Base-by-base conservation (phyloP, 2,888 invertebrate genomes). In the Arge pagana region DNA sequence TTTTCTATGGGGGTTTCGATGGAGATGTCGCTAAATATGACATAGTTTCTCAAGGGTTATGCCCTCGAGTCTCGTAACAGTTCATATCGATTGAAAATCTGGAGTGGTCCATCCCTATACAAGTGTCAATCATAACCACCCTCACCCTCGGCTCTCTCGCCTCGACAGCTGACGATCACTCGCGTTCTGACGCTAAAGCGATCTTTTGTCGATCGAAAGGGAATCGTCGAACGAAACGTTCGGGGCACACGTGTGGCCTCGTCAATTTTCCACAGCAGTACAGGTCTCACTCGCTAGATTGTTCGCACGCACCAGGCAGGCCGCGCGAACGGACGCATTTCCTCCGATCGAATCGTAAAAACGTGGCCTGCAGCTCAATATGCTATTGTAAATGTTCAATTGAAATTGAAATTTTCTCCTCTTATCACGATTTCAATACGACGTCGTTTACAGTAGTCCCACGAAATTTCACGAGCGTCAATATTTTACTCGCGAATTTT, bases 81-180 rank as follows among this genome's bases (percentile, higher is more conserved):
- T 33, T 42, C 31, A 13, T 35, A 45, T 35, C 45, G 45, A 33
- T 8, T 16, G 26, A 18, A 50, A 50, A 49, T 45, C 45, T 33
- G 33, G 33, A 45, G 45, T 45, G 45, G 45, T 45, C 45, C 45
- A 45, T 61, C 66, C 65, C 67, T 60, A 68, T 72, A 69, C 72
- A 72, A 65, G 63, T 71, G 72, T 72, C 72, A 72, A 70, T 72
- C 72, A 72, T 63, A 56, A 60, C 52, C 54, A 55, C 61, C 63
- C 66, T 62, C 57, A 54, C n/a, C 31, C 59, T 57, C 59, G 23
- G 13, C 8, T 40, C 30, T 13, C 33, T 23, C 19, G 35, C 33
- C 56, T 51, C 60, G 66, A 71, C 70, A 71, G 71, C 71, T 69
- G 70, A 71, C 72, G n/a, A n/a, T n/a, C n/a, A n/a, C n/a, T n/a